Evolutionary conservation across 2,888 invertebrate genomes (phyloP).

Genomic region (Amphimallon solstitiale): DNA sequence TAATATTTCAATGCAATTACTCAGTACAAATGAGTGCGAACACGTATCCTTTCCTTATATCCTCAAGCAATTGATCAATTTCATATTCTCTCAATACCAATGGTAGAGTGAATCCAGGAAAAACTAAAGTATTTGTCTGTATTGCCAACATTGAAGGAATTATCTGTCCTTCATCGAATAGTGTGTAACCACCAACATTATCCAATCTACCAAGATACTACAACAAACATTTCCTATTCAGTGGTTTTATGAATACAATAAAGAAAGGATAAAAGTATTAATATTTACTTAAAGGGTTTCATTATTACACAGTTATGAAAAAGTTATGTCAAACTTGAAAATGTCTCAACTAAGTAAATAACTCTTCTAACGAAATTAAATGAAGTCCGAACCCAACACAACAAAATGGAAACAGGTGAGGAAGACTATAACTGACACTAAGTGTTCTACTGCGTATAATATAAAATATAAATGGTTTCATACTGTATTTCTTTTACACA

Average conservation of each 20-base stretch:
- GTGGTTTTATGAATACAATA: not conserved
- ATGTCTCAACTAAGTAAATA: no score
- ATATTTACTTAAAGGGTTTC: no score
- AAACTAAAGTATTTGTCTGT: slow-evolving; percentile 68
- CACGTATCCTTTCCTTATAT: slow-evolving; percentile 69
- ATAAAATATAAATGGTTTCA: no score
- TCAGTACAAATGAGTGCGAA: slow-evolving; percentile 72
- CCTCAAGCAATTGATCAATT: slow-evolving; percentile 67
- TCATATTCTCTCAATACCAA: slow-evolving; percentile 67
- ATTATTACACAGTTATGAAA: no score
- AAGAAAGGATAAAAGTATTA: no score
- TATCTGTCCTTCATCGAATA: slow-evolving; percentile 60
- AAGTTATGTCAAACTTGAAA: no score
- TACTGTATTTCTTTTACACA: no score
- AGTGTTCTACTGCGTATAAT: no score
- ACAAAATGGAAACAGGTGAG: no score
- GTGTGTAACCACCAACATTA: slow-evolving; percentile 59
- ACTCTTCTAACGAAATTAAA: no score
- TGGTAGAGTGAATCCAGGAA: slow-evolving; percentile 85
- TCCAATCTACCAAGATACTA: slow-evolving; percentile 61
- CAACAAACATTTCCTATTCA: slow-evolving; percentile 25
- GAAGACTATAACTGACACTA: no score
- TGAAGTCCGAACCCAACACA: no score
- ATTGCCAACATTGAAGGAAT: slow-evolving; percentile 54
- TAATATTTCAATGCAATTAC: slow-evolving; percentile 53